phyloP scores from a whole-genome alignment of 2,888 invertebrate species.

The Mesochorus sp. region DNA sequence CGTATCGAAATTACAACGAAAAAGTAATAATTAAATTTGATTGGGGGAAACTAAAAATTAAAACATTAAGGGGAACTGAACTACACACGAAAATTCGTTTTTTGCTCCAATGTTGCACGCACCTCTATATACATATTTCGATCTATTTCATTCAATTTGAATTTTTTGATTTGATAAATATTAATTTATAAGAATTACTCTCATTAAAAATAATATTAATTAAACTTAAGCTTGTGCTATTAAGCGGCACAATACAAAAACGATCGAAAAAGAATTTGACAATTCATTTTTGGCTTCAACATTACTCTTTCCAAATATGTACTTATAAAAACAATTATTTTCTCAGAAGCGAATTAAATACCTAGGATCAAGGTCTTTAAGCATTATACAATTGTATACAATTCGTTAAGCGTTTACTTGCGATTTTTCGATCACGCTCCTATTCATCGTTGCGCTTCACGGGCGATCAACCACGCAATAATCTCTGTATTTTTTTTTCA shows the following conservation, averaged over 20 bases:
- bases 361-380: conserved; percentile 40
- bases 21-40: background rate
- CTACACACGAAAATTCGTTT: no score
- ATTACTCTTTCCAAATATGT: no score
- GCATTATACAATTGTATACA: conserved; percentile 57
- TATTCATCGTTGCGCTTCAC: conserved; percentile 48
- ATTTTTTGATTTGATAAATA: no score
- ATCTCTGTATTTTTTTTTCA: conserved; percentile 13
- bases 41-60: background rate
- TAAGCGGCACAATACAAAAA: no score
- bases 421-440: conserved; percentile 36
- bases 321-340: background rate
- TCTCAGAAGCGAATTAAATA: conserved; percentile 40
- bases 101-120: no score
- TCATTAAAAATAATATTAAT: no score
- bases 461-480: conserved; percentile 39
- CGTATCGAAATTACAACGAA: background rate
- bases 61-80: no score
- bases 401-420: conserved; percentile 46
- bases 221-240: no score
- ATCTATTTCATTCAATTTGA: no score
- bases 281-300: no score
- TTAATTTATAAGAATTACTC: no score
- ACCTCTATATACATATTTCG: no score
- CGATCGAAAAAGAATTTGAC: background rate